Evolutionary conservation across 2,113 vertebrate species (phyloP).

Genomic region (Aplodontia rufa): DNA sequence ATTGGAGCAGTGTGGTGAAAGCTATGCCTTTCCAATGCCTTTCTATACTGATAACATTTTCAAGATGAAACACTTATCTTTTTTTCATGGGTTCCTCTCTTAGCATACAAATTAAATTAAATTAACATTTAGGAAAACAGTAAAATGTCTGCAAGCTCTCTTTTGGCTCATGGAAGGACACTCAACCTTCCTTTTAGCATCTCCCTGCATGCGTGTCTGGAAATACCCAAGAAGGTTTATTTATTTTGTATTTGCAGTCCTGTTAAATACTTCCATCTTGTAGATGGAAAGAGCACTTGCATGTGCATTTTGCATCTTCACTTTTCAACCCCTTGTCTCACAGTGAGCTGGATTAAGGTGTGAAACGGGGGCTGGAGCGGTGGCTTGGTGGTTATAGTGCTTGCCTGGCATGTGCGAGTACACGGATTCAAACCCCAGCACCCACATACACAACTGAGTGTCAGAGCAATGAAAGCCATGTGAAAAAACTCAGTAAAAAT

Average conservation of each 20-base stretch:
- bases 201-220: background rate
- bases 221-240: background rate
- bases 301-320: background rate
- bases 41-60: background rate
- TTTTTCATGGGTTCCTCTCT: conserved; percentile 16
- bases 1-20: background rate
- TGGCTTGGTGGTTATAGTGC: too few species aligned
- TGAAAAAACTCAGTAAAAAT: too few species aligned
- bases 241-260: background rate
- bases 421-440: too few species aligned
- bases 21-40: background rate
- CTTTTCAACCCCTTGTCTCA: background rate
- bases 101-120: conserved; percentile 42
- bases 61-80: conserved; percentile 6
- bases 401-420: too few species aligned
- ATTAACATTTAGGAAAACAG: conserved; percentile 24
- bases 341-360: background rate
- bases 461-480: too few species aligned
- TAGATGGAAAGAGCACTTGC: background rate
- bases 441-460: too few species aligned
- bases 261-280: background rate
- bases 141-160: background rate
- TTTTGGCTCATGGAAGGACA: background rate
- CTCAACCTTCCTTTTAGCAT: background rate
- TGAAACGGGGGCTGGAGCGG: too few species aligned